phyloP scores from a whole-genome alignment of 2,113 vertebrate species.

The Thermophis baileyi region DNA sequence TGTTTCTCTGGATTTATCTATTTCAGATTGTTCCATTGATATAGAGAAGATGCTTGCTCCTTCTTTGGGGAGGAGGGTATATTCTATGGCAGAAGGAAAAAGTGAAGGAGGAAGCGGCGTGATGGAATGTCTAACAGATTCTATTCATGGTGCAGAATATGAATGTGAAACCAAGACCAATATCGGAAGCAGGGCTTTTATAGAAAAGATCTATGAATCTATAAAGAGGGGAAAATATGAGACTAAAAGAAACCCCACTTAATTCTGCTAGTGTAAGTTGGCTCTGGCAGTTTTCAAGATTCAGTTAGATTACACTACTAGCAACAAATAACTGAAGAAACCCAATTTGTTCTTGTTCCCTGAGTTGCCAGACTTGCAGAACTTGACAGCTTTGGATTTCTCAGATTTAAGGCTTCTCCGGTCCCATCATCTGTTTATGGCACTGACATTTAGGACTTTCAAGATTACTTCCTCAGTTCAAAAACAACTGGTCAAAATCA shows the following conservation, averaged over 20 bases:
- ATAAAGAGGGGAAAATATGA: not conserved
- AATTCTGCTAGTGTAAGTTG: not conserved
- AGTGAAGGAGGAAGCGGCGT: not conserved
- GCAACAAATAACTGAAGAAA: not conserved
- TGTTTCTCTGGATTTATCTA: not conserved
- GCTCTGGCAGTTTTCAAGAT: not conserved
- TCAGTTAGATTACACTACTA: not conserved
- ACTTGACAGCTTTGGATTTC: not conserved
- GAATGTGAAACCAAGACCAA: not conserved
- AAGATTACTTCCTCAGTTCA: not conserved
- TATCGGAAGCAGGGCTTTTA: not conserved
- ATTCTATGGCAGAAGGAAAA: not conserved
- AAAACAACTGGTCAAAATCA: not conserved
- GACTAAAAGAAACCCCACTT: not conserved
- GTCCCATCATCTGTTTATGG: not conserved
- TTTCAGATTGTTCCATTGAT: not conserved
- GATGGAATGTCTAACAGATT: not conserved
- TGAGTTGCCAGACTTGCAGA: not conserved
- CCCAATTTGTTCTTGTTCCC: not conserved
- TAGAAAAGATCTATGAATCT: not conserved
- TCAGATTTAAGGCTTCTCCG: not conserved
- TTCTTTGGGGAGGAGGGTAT: not conserved
- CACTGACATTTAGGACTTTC: not conserved
- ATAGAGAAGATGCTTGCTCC: not conserved
- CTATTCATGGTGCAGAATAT: not conserved